Conservation (phyloP, 2,888 invertebrate genomes). For the Noctua janthina region DNA sequence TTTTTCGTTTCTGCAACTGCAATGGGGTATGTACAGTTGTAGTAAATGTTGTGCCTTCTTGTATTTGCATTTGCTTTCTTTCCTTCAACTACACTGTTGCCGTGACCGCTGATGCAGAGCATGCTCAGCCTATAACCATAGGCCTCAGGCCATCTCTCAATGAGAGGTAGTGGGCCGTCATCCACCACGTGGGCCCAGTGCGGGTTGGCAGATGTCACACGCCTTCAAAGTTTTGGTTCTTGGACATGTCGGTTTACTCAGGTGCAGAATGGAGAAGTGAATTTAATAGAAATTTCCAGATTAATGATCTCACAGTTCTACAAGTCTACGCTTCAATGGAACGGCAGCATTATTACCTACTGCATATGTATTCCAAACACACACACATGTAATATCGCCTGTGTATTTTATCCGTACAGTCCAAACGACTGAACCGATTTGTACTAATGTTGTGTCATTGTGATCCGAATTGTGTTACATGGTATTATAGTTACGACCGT, state of each 20-base stretch:
- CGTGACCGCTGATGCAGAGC: too few species aligned
- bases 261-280: too few species aligned
- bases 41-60: too few species aligned
- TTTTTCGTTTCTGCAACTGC: background rate
- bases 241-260: background rate
- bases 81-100: too few species aligned
- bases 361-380: background rate
- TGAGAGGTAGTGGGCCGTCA: background rate
- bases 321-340: background rate
- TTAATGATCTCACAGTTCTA: background rate
- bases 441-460: slow-evolving; percentile 60
- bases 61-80: too few species aligned
- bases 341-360: slow-evolving; percentile 3
- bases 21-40: too few species aligned
- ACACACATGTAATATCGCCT: slow-evolving; percentile 16
- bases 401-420: slow-evolving; percentile 44
- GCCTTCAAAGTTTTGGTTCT: background rate
- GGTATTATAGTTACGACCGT: slow-evolving; percentile 41
- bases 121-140: too few species aligned
- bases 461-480: slow-evolving; percentile 49
- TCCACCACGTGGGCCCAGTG: background rate
- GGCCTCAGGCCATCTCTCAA: too few species aligned
- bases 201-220: background rate
- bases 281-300: background rate
- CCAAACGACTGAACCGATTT: slow-evolving; percentile 60